Conservation (phyloP, 2,113 vertebrate genomes). For the Atractosteus spatula region DNA sequence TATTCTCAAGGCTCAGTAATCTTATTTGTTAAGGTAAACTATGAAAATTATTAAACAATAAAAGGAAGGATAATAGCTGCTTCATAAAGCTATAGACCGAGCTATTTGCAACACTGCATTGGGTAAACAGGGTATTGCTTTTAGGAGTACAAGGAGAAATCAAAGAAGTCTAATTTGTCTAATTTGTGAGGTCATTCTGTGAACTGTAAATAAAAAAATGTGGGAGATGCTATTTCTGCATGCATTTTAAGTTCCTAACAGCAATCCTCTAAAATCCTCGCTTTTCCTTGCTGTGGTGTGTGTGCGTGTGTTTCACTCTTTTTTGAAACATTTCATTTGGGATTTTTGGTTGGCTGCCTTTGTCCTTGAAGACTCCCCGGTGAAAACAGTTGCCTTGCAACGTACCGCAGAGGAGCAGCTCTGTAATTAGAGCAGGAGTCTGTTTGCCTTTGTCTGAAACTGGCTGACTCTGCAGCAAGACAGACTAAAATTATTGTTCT, state of each 20-base stretch:
- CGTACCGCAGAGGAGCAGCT: constrained; percentile 41
- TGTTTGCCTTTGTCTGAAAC: constrained; percentile 37
- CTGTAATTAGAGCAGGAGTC: constrained; percentile 64
- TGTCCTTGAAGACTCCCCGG: constrained; percentile 32
- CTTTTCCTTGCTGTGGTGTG: constrained; percentile 17
- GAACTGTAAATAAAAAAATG: background rate
- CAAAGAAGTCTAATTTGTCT: background rate
- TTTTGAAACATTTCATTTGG: constrained; percentile 14
- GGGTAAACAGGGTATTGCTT: background rate
- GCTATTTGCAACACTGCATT: too few species aligned
- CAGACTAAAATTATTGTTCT: constrained; percentile 26
- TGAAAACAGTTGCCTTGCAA: constrained; percentile 47
- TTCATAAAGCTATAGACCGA: too few species aligned
- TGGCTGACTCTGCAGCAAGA: constrained; percentile 41
- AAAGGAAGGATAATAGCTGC: too few species aligned
- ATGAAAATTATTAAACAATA: too few species aligned
- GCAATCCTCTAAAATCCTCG: constrained; percentile 33
- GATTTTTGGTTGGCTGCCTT: constrained; percentile 22
- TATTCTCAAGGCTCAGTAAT: too few species aligned
- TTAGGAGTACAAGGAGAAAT: too few species aligned
- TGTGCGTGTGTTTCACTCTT: constrained; percentile 11
- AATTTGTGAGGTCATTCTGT: background rate
- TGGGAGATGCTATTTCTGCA: background rate
- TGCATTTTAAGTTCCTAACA: constrained; percentile 7
- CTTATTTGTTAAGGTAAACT: too few species aligned